phyloP scores from a whole-genome alignment of 2,797 vertebrate genomes.

The Dallia pectoralis region DNA sequence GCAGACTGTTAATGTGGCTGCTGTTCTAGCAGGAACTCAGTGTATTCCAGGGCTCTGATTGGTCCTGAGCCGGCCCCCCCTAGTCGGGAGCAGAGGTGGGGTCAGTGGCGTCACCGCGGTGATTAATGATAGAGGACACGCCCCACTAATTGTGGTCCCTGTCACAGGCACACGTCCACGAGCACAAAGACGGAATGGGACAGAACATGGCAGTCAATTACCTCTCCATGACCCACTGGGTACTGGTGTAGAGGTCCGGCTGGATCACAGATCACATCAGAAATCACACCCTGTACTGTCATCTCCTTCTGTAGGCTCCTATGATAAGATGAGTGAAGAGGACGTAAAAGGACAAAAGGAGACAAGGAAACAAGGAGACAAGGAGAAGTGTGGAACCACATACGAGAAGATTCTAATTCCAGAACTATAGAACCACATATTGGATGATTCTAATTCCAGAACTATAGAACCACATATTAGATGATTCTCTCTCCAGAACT shows the following conservation, averaged over 20 bases:
- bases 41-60: too few relatives aligned
- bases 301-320: too few relatives aligned
- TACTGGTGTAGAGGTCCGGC: not conserved
- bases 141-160: constrained; percentile 73
- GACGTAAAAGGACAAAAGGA: constrained; percentile 13
- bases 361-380: constrained; percentile 38
- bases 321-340: too few relatives aligned
- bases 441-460: too few relatives aligned
- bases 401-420: too few relatives aligned
- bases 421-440: too few relatives aligned
- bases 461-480: too few relatives aligned
- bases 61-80: constrained; percentile 4
- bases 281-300: constrained; percentile 58
- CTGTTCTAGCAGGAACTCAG: constrained; percentile 6
- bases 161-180: constrained; percentile 73
- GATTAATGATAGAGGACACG: constrained; percentile 76
- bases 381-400: not conserved
- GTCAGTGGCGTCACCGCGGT: constrained; percentile 52
- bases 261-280: constrained; percentile 13
- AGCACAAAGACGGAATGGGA: constrained; percentile 71
- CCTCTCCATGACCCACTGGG: constrained; percentile 46
- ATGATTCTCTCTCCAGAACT: too few relatives aligned
- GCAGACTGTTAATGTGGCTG: constrained; percentile 9
- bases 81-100: constrained; percentile 8
- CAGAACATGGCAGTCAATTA: constrained; percentile 73